Evolutionary conservation across 2,797 vertebrate genomes (phyloP), one percentile per base, ranked within the genome.

Genomic region (Helarctos malayanus): DNA sequence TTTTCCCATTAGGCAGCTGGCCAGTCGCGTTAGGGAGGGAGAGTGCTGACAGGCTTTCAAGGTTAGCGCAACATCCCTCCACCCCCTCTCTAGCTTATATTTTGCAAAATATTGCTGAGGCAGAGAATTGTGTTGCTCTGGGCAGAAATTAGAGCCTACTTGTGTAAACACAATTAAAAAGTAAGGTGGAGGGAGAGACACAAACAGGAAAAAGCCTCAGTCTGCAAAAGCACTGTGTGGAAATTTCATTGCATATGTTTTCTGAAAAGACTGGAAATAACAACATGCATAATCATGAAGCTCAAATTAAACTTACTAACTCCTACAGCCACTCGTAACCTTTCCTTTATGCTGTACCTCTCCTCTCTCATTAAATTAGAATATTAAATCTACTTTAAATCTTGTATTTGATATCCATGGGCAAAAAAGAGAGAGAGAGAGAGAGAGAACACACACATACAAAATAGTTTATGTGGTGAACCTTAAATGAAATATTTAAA

Each of bases 211-310:
- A 91, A 84, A 73, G 56, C 25, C 71, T 41, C 84, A 14, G 52
- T 96, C 93, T 91, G 90, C 87, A 97, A 95, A 96, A 97, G 78
- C 56, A 54, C 63, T 79, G 47, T 59, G 75, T 57, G 32, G 85
- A 80, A 95, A 92, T 97, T 94, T 95, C 78, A 71, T 45, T 95
- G 91, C 94, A 89, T 95, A 81, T 92, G 73, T 95, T 97, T 97
- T 96, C 87, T 79, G 73, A 94, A 94, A 97, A 89, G 73, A 47
- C 92, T 97, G 92, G 94, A 94, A 98, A 98, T 97, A 98, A 97
- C 96, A 82, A 29, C 88, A 97, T 96, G n/a, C 96, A 96, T 97
- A 98, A 91, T 86, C 96, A 98, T 96, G 90, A 97, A 91, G 94
- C 82, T 94, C 71, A 45, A 65, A 96, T 96, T 94, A 97, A 96